These are phyloP conservation scores for Cavia aperea DNA, from an alignment of 2,113 vertebrate genomes.

Conservation along the genomic window DNA sequence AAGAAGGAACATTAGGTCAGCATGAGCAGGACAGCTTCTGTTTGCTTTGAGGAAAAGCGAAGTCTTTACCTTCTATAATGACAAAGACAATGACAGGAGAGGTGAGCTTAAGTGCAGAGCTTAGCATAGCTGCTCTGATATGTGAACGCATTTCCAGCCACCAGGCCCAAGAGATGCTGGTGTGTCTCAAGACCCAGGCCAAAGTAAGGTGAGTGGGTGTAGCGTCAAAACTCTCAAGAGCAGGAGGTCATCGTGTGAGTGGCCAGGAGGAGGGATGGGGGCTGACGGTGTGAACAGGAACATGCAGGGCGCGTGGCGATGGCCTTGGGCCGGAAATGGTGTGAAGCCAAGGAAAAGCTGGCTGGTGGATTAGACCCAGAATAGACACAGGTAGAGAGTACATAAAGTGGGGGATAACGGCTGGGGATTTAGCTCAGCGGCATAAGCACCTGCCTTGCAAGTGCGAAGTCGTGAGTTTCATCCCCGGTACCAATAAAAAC, in stretches of 20 bases:
- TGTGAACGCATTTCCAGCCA: not conserved
- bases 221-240: not conserved
- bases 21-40: not conserved
- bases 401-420: rapidly evolving
- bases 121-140: not conserved
- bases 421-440: too few species aligned
- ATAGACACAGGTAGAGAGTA: rapidly evolving
- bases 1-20: not conserved
- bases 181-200: not conserved
- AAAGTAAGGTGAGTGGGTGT: not conserved
- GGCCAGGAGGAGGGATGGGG: not conserved
- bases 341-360: not conserved
- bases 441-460: too few species aligned
- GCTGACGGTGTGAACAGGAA: not conserved
- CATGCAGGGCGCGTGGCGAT: rapidly evolving
- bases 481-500: too few species aligned
- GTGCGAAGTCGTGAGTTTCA: too few species aligned
- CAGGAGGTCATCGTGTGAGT: not conserved
- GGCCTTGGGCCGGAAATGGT: not conserved
- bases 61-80: not conserved
- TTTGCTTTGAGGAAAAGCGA: constrained; percentile 1
- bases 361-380: not conserved
- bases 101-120: not conserved
- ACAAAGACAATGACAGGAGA: not conserved
- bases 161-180: not conserved